Base-by-base conservation (phyloP, 1,140 invertebrate genomes). In the Ceratina calcarata region DNA sequence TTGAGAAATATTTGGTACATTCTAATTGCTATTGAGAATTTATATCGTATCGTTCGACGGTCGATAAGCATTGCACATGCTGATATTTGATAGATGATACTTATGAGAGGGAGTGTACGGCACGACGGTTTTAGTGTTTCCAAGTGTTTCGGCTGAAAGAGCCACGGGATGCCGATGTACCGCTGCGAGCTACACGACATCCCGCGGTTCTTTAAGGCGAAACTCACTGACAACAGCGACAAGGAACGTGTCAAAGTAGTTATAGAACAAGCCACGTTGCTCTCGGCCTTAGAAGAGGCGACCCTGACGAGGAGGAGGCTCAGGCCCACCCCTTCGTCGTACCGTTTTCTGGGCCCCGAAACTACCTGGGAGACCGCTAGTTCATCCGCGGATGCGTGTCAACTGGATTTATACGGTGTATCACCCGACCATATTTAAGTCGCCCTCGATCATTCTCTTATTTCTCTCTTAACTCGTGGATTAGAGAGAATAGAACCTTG, bases 211-310 rank as follows among this genome's bases (percentile, higher is more conserved):
- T 87, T 89, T 79, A 83, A 87, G 78, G 82, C 77, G 88, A 87
- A 84, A 86, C 83, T 83, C 70, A 88, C 87, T 85, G 85, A 86
- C 83, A 86, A 74, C 78, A 85, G 87, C 90, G 87, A 85, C 88
- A 71, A 86, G 80, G 87, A 90, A 91, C 89, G 89, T 91, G 89
- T 91, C 91, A 90, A 91, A 91, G 90, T 90, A 90, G 88, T 87
- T 86, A 86, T 88, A 87, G 73, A 80, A 85, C 82, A 83, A 81
- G 82, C 80, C 62, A 49, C 78, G 75, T 60, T 24, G 49, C 66
- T 78, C 85, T 66, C 67, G 67, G 70, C 53, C 61, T 58, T 45
- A 45, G 37, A 45, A 55, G 65, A 58, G 74, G 55, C 55, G 83
- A 83, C 86, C 78, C 78, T 65, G 78, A 80, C 71, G 66, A 71